Percentiles rank a stretch among this genome's conserved stretches.
These are phyloP conservation scores for Melanotaenia parkinsoni DNA, from an alignment of 2,797 vertebrate species.

Conservation along the genomic window DNA sequence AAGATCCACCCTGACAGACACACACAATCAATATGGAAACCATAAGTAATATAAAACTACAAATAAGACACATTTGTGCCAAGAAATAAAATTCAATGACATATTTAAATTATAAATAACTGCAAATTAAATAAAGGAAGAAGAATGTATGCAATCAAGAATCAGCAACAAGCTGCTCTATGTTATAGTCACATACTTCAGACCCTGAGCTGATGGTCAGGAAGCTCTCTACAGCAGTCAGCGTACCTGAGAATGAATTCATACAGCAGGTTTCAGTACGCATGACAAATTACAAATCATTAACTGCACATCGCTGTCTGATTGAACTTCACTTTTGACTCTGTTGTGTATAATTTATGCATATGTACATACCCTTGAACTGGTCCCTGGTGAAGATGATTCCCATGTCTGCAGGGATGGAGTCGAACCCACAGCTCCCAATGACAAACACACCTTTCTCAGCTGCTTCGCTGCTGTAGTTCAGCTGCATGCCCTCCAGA, in stretches of 20 bases:
- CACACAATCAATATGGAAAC: neutral
- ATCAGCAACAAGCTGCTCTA: neutral
- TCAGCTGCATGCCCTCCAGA: slow-evolving; percentile 92
- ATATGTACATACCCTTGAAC: slow-evolving; percentile 85
- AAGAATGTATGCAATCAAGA: neutral
- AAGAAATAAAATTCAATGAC: neutral
- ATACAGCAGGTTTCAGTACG: neutral
- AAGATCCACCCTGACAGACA: slow-evolving; percentile 80
- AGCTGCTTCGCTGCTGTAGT: slow-evolving; percentile 88
- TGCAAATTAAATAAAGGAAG: neutral
- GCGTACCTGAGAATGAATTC: slow-evolving; percentile 83
- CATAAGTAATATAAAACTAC: neutral
- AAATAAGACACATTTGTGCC: neutral
- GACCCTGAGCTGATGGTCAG: slow-evolving; percentile 86
- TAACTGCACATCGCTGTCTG: neutral
- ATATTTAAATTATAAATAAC: neutral
- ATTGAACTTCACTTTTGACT: neutral
- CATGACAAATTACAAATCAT: neutral
- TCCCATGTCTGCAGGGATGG: slow-evolving; percentile 95
- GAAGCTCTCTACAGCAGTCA: slow-evolving; percentile 95
- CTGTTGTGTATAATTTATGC: neutral
- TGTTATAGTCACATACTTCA: slow-evolving; percentile 81
- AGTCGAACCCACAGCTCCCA: slow-evolving; percentile 97
- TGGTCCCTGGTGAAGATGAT: slow-evolving; percentile 93
- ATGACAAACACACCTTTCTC: slow-evolving; percentile 91